Evolutionary conservation across 2,797 vertebrate genomes (phyloP).

Genomic region (Eupleurogrammus muticus): DNA sequence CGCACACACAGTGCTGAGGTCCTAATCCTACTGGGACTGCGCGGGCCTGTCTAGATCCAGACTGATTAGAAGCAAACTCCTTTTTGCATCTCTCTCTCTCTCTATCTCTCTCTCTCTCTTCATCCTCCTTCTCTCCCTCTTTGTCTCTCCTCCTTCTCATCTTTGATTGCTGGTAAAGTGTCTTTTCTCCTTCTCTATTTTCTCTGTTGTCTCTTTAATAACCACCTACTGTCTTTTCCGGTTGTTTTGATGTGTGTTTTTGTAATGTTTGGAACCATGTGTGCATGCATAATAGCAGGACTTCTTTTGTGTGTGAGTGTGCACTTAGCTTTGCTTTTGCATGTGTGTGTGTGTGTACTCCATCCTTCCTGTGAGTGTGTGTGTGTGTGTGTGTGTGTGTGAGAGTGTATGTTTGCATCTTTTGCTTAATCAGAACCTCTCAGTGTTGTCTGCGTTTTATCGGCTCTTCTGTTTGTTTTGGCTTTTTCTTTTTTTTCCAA

Average conservation of each 20-base stretch:
- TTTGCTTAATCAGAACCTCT: conserved; percentile 45
- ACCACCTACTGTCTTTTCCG: conserved; percentile 72
- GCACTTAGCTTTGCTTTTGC: conserved; percentile 38
- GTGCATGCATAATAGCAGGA: conserved; percentile 62
- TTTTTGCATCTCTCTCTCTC: conserved; percentile 39
- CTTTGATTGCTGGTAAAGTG: conserved; percentile 79
- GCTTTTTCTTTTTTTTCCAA: conserved; percentile 9
- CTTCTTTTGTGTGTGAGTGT: conserved; percentile 33
- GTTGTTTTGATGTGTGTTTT: conserved; percentile 78
- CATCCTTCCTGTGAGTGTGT: conserved; percentile 8
- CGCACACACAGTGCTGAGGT: conserved; percentile 61
- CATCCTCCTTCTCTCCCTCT: conserved; percentile 43
- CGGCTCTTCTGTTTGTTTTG: conserved; percentile 29
- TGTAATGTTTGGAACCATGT: conserved; percentile 68
- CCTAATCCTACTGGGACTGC: conserved; percentile 84
- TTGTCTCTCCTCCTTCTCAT: conserved; percentile 42
- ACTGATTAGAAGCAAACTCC: conserved; percentile 83
- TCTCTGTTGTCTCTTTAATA: conserved; percentile 77
- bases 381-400: conserved; percentile 22
- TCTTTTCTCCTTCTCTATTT: conserved; percentile 67
- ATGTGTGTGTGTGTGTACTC: conserved; percentile 12
- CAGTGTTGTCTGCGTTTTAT: conserved; percentile 31
- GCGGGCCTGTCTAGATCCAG: conserved; percentile 78
- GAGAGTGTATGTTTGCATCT: neutral
- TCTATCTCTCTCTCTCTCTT: conserved; percentile 33